Conservation (phyloP, 1,140 invertebrate species). For the Phortica variegata region DNA sequence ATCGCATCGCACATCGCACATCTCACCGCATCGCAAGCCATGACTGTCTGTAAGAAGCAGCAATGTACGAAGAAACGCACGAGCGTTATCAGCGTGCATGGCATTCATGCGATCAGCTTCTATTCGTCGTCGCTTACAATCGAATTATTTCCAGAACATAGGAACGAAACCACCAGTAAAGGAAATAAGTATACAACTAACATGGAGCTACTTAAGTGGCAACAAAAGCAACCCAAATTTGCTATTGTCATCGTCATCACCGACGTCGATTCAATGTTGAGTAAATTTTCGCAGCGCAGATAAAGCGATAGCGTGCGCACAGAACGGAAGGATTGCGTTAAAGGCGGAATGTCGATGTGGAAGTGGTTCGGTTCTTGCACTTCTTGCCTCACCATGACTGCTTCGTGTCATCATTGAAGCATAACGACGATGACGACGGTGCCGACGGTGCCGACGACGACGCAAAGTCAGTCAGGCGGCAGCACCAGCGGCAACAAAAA, state of each 20-base stretch:
- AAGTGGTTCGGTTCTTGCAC: not conserved
- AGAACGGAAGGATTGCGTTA: slow-evolving; percentile 10
- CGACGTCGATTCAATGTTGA: not conserved
- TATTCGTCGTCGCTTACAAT: slow-evolving; percentile 35
- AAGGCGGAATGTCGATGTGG: slow-evolving; percentile 18
- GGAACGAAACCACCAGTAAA: too few species aligned
- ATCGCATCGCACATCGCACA: too few species aligned
- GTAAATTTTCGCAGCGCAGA: too few species aligned
- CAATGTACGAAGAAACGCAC: too few species aligned
- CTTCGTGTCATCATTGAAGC: slow-evolving; percentile 35
- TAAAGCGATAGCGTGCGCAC: too few species aligned
- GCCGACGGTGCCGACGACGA: not conserved
- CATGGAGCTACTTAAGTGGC: slow-evolving; percentile 41
- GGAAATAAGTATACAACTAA: too few species aligned
- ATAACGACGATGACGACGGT: not conserved
- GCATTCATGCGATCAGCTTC: slow-evolving; percentile 52
- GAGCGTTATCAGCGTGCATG: slow-evolving; percentile 47
- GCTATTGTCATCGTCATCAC: not conserved
- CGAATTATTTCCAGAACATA: too few species aligned
- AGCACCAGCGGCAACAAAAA: slow-evolving; percentile 21
- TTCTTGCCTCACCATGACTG: slow-evolving; percentile 1
- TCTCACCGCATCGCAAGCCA: too few species aligned
- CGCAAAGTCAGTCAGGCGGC: slow-evolving; percentile 5
- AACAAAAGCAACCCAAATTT: slow-evolving; percentile 4
- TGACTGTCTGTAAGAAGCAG: too few species aligned